Base-by-base conservation (phyloP, 2,888 invertebrate species). In the Antheraea assamensis region DNA sequence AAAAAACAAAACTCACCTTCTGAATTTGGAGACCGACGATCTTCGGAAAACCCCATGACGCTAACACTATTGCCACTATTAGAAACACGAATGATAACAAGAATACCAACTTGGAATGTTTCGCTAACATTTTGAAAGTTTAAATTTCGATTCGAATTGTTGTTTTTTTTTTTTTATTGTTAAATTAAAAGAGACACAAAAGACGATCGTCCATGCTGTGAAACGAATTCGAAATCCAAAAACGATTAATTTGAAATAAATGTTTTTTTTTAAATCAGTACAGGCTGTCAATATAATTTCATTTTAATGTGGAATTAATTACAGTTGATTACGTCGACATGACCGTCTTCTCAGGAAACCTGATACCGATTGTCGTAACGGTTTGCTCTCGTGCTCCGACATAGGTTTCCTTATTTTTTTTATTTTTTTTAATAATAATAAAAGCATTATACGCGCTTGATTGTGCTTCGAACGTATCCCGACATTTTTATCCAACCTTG, bases 41-140 rank as follows among this genome's bases (percentile, higher is more conserved):
- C 80, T 87, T 91, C 75, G 95, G 95, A 76, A 95, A 93, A 0
- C 95, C 95, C 91, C 95, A 95, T 71, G 91, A 83, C 0, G 94
- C 92, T 75, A 95, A 77, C 24, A 94, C 79, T 1, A 95, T 87
- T 0, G 95, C 89, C 5, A 92, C 76, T 7, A 94, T 77, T 70
- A 95, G 75, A 27, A 92, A 86, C 49, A 83, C 83, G 15, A 95
- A 71, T 0, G 95, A 93, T 68, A 85, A 77, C 5, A 78, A 79
- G 71, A 93, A 92, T 76, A 90, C 83, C 72, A 88, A 74, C 75
- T 90, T 91, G 0, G 89, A 83, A 77, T 88, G 87, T 80, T 89
- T 92, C 2, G 87, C 90, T 75, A 93, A 82, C 94, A 94, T 94
- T 79, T 79, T 86, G 3, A 47, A 61, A 7, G 10, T 58, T 24